A percentile compares a stretch with the other conserved stretches of the same genome.
phyloP scores from a whole-genome alignment of 2,113 vertebrate species.

The Myanophis thanlyinensis region DNA sequence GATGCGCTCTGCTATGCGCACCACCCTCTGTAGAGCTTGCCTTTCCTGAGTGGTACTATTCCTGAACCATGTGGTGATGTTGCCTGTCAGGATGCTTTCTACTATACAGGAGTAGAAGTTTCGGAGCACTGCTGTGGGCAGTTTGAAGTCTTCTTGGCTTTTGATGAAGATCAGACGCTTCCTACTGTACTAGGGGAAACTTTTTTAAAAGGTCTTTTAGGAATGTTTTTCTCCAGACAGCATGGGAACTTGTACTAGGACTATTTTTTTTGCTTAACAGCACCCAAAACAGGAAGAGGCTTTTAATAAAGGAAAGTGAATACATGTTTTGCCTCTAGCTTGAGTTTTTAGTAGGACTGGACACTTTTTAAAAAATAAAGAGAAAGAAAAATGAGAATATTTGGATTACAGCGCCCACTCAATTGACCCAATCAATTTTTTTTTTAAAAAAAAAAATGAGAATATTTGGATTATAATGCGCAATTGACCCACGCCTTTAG shows the following conservation, averaged over 20 bases:
- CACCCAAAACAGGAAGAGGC: neutral
- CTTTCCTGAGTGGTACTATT: no score
- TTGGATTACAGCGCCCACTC: neutral
- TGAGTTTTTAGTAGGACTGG: neutral
- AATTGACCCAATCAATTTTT: neutral
- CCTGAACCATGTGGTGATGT: no score
- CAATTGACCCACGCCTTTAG: neutral
- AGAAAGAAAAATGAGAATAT: neutral
- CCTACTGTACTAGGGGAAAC: neutral
- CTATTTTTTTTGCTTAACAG: neutral
- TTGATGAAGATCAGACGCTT: neutral
- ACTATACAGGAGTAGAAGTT: no score
- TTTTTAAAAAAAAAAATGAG: neutral
- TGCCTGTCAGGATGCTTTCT: no score
- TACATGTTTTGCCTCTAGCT: neutral
- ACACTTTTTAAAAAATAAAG: neutral
- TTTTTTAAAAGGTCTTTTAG: neutral
- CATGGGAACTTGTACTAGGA: neutral
- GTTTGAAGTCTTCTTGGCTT: no score
- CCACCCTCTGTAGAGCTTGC: no score
- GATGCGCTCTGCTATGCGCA: no score
- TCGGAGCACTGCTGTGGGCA: no score
- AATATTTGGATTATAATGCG: neutral
- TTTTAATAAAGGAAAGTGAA: neutral
- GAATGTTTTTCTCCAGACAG: neutral